Conservation (phyloP, 2,113 vertebrate species). For the Xiphophorus maculatus region DNA sequence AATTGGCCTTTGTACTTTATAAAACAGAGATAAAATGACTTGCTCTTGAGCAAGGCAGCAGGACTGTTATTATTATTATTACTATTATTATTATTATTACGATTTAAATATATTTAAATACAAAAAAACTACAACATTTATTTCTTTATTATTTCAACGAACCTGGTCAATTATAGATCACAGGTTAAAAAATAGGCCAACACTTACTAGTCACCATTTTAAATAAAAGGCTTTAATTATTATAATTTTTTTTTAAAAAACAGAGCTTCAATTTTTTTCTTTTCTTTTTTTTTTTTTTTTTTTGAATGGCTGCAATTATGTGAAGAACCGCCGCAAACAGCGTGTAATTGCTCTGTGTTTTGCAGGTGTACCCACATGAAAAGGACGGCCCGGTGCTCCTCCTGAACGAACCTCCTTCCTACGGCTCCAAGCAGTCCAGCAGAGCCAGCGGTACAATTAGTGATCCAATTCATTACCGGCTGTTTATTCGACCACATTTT, state of each 20-base stretch:
- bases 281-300: no score
- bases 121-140: no score
- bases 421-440: conserved; percentile 82
- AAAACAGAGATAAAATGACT: no score
- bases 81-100: neutral
- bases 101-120: neutral
- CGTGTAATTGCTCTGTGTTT: conserved; percentile 69
- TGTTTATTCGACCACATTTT: neutral
- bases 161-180: no score
- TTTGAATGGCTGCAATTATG: conserved; percentile 38
- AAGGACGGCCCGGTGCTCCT: conserved; percentile 79
- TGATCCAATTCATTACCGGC: neutral
- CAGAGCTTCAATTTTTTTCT: no score
- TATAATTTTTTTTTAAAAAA: no score
- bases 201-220: neutral
- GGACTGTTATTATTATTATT: neutral
- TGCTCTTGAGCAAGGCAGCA: neutral
- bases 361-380: conserved; percentile 86
- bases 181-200: neutral
- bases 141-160: no score
- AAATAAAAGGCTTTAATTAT: neutral
- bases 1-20: neutral
- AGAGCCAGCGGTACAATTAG: conserved; percentile 85
- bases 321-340: conserved; percentile 58
- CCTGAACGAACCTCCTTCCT: conserved; percentile 67